Evolutionary conservation across 2,888 invertebrate genomes (phyloP), one percentile per base, ranked within the genome.

Genomic region (Oligia strigilis): DNA sequence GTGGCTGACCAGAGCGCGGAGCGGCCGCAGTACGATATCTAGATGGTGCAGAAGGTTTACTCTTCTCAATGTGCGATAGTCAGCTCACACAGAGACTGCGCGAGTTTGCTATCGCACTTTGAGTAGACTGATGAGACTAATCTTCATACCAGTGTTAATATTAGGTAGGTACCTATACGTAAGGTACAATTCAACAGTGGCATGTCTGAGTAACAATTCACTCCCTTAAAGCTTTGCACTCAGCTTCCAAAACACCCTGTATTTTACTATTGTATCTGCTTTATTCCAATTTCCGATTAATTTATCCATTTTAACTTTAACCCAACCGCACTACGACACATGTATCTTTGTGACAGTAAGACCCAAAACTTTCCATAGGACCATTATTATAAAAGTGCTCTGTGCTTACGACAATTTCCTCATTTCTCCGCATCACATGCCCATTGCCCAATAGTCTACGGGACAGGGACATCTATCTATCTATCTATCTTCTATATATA

Each of bases 41-140:
- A 46, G n/a, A 36, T 1, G 1, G 5, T 64, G 11, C 72, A 83
- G 72, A 77, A 83, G 81, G 64, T 58, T 36, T 5, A 79, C 46
- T 78, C 64, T 60, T 23, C 19, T 14, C 3, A 52, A 43, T 72
- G 36, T 17, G n/a, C n/a, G 23, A 23, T 36, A 23, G 23, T n/a
- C 8, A n/a, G 14, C 23, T 43, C 17, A 43, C 14, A 14, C n/a
- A 67, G n/a, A 65, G 13, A 23, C 19, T 40, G 65, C 13, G 5
- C 4, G 65, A 65, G 40, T 40, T 19, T 19, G 11, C 11, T 40
- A 40, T 19, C 11, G 36, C 36, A 40, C 11, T 66, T 64, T 36
- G 64, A 64, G 29, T 66, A 66, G 13, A 14, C 17, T 14, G 52
- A 71, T 55, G 36, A 14, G 8, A 52, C 2, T 23, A 13, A 69